Evolutionary conservation across 2,797 vertebrate genomes (phyloP).

Genomic region (Sorex maritimensis): DNA sequence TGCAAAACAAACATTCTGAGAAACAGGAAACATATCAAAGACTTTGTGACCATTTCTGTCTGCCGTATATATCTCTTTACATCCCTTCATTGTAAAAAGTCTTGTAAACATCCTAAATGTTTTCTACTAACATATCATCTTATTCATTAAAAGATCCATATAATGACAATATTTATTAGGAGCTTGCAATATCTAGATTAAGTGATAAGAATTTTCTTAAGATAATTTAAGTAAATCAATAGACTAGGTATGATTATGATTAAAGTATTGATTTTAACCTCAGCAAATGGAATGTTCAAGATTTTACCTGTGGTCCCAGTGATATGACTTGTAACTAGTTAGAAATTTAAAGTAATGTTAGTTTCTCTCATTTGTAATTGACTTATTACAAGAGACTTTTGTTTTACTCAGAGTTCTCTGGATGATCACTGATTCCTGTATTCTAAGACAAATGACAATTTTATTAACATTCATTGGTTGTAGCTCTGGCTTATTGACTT

Average conservation of each 20-base stretch:
- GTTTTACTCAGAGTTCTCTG: slow-evolving; percentile 12
- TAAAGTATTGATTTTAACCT: slow-evolving; percentile 1
- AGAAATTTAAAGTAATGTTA: not conserved
- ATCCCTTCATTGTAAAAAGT: not conserved
- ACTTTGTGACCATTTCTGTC: not conserved
- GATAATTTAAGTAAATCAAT: not conserved
- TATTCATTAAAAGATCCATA: not conserved
- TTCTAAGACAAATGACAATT: not conserved
- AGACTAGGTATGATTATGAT: not conserved
- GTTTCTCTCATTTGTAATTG: not conserved
- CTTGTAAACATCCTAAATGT: not conserved
- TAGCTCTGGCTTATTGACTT: not conserved
- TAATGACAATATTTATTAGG: not conserved
- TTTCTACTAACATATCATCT: not conserved
- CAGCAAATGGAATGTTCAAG: not conserved
- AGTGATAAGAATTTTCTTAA: not conserved
- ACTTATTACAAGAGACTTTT: not conserved
- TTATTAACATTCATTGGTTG: not conserved
- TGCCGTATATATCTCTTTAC: not conserved
- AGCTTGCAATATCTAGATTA: not conserved
- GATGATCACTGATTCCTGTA: not conserved
- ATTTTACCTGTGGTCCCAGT: not conserved
- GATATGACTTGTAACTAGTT: not conserved
- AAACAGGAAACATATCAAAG: not conserved
- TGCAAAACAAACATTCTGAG: not conserved